phyloP scores from a whole-genome alignment of 2,888 invertebrate genomes.

The Ariolimax columbianus region DNA sequence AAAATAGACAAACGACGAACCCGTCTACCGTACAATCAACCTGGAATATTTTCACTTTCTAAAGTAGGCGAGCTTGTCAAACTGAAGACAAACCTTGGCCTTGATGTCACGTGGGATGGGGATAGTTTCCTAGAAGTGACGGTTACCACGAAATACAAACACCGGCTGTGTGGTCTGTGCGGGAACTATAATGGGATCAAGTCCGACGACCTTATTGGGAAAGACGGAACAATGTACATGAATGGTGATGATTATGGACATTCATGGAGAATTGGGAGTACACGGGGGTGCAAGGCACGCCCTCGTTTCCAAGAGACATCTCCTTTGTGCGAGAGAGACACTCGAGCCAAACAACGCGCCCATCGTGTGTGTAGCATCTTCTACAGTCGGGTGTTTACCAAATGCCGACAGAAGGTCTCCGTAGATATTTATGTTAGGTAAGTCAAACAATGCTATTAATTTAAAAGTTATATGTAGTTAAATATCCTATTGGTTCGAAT shows the following conservation, averaged over 20 bases:
- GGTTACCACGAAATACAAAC: constrained; percentile 87
- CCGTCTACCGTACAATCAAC: constrained; percentile 84
- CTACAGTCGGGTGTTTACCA: constrained; percentile 83
- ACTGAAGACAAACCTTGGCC: constrained; percentile 82
- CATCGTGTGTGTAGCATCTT: constrained; percentile 81
- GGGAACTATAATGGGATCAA: constrained; percentile 94
- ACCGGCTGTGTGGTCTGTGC: constrained; percentile 91
- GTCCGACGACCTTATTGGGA: constrained; percentile 86
- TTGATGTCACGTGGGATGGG: constrained; percentile 94
- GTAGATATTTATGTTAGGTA: constrained; percentile 89
- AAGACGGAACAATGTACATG: constrained; percentile 81
- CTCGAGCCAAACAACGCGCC: constrained; percentile 61
- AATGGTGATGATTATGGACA: constrained; percentile 85
- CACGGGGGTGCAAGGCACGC: constrained; percentile 74
- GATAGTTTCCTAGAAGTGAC: constrained; percentile 92
- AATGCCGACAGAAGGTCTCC: constrained; percentile 89
- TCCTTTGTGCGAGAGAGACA: constrained; percentile 64
- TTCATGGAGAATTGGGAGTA: constrained; percentile 93
- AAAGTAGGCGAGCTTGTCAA: constrained; percentile 79
- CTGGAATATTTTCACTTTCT: constrained; percentile 80
- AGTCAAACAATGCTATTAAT: constrained; percentile 58
- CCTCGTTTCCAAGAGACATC: constrained; percentile 59
- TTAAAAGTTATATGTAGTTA: background rate
- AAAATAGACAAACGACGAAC: constrained; percentile 90
- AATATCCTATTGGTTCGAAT: no score